These are phyloP conservation scores for Cosmopolites sordidus DNA, from an alignment of 2,888 invertebrate species.

Conservation along the genomic window DNA sequence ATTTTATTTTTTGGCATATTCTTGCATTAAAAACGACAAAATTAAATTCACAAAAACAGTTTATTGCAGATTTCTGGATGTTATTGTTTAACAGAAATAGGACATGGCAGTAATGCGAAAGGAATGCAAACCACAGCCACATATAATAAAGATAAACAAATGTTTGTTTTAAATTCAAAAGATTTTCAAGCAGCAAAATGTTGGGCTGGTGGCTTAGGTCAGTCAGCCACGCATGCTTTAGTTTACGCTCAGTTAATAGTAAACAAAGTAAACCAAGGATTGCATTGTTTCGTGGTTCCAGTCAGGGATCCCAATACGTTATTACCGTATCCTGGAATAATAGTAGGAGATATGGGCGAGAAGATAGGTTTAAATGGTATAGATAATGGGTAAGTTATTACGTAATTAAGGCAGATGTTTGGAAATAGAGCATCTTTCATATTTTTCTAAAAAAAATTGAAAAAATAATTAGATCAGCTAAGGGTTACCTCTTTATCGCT, in stretches of 20 bases:
- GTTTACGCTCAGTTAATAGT: conserved; percentile 79
- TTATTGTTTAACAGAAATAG: conserved; percentile 84
- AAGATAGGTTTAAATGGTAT: conserved; percentile 88
- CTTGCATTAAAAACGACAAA: no score
- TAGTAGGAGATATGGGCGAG: conserved; percentile 88
- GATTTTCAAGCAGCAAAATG: conserved; percentile 75
- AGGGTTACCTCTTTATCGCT: no score
- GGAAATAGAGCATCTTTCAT: no score
- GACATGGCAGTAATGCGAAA: conserved; percentile 87
- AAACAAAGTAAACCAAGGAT: conserved; percentile 74
- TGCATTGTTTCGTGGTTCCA: conserved; percentile 86
- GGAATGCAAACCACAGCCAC: conserved; percentile 83
- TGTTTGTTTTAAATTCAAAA: conserved; percentile 70
- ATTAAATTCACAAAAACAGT: no score
- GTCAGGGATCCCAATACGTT: conserved; percentile 72
- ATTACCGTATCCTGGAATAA: conserved; percentile 70
- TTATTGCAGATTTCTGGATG: conserved; percentile 61
- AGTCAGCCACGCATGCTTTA: conserved; percentile 77
- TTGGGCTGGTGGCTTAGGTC: conserved; percentile 78
- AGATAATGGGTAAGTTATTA: conserved; percentile 77
- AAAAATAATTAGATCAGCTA: no score
- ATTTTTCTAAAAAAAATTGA: no score
- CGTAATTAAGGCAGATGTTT: no score
- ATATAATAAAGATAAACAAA: conserved; percentile 66
- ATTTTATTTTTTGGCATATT: no score